Conservation (phyloP, 2,797 vertebrate genomes). For the Typhlichthys subterraneus region DNA sequence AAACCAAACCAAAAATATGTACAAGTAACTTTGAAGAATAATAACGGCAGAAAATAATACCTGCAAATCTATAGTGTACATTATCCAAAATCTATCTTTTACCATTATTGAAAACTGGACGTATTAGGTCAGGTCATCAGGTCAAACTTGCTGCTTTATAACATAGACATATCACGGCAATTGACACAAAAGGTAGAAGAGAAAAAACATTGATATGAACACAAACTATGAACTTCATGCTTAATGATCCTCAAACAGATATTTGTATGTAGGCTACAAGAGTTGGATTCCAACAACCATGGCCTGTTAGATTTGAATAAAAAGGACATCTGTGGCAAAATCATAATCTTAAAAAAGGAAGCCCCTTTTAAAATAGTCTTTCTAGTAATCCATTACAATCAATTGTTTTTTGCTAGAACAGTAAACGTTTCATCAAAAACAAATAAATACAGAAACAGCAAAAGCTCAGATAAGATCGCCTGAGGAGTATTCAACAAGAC, state of each 20-base stretch:
- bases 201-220: background rate
- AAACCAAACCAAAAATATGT: slow-evolving; percentile 43
- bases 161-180: background rate
- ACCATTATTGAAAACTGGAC: slow-evolving; percentile 26
- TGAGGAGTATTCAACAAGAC: slow-evolving; percentile 44
- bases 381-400: no score
- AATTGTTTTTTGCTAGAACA: slow-evolving; percentile 14
- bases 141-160: slow-evolving; percentile 3
- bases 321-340: no score
- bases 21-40: slow-evolving; percentile 22
- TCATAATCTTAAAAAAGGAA: no score
- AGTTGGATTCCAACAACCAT: background rate
- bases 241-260: background rate
- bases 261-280: slow-evolving; percentile 1
- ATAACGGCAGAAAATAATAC: slow-evolving; percentile 26
- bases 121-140: background rate
- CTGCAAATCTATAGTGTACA: slow-evolving; percentile 39
- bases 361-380: no score
- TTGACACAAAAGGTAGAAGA: background rate
- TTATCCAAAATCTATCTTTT: slow-evolving; percentile 15
- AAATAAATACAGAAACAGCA: slow-evolving; percentile 20
- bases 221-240: slow-evolving; percentile 12
- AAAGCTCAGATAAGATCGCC: slow-evolving; percentile 20
- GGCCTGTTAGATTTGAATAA: no score
- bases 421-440: slow-evolving; percentile 17